Conservation (phyloP, 2,888 invertebrate genomes). For the Tipula helvola region DNA sequence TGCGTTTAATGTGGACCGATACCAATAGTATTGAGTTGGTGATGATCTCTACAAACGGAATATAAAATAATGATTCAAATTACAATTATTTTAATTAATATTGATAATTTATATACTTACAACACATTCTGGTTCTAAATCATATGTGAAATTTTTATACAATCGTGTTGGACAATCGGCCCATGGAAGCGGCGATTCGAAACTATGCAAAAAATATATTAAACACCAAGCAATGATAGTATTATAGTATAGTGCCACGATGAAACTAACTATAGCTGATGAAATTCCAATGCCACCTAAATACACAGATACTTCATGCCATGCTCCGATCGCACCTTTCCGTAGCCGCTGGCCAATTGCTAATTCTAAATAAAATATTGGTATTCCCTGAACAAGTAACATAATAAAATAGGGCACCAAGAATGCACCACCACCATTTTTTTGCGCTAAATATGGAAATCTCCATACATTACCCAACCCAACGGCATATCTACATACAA, state of each 20-base stretch:
- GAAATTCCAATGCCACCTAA: constrained; percentile 84
- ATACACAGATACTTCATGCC: constrained; percentile 86
- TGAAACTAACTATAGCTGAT: constrained; percentile 90
- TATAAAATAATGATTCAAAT: not conserved
- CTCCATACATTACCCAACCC: constrained; percentile 93
- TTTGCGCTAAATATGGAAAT: constrained; percentile 89
- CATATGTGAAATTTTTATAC: constrained; percentile 66
- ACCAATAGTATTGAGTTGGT: constrained; percentile 93
- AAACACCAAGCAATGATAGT: constrained; percentile 97
- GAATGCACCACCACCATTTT: constrained; percentile 94
- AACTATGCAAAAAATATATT: constrained; percentile 88
- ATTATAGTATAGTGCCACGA: constrained; percentile 94
- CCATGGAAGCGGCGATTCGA: constrained; percentile 86
- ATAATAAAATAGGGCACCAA: constrained; percentile 93
- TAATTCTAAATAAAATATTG: constrained; percentile 90
- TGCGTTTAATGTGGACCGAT: constrained; percentile 80
- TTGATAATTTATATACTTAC: constrained; percentile 38
- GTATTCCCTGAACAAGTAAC: constrained; percentile 88
- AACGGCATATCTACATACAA: constrained; percentile 60
- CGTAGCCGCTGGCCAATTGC: constrained; percentile 88
- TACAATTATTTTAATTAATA: not conserved
- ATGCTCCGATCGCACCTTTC: constrained; percentile 89
- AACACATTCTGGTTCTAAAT: constrained; percentile 67
- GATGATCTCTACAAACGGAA: constrained; percentile 57
- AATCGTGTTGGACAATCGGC: constrained; percentile 77